These are phyloP conservation scores for Zaprionus bogoriensis DNA, from an alignment of 2,888 invertebrate genomes.

Conservation along the genomic window DNA sequence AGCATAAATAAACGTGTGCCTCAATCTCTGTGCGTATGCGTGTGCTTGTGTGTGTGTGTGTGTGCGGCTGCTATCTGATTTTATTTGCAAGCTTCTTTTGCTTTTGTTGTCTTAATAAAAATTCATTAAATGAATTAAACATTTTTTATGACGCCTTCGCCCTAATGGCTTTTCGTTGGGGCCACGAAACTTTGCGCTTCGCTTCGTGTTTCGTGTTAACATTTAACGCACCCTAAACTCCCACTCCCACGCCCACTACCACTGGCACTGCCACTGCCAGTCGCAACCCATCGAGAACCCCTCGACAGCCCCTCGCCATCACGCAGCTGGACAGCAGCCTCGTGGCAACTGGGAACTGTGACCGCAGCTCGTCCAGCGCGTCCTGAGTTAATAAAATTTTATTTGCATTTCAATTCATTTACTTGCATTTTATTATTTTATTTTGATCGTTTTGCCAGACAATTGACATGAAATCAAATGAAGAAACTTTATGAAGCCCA, in stretches of 20 bases:
- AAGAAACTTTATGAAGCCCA: constrained; percentile 55
- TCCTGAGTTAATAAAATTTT: constrained; percentile 70
- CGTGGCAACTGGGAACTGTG: constrained; percentile 12
- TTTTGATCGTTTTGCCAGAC: constrained; percentile 55
- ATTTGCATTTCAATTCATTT: constrained; percentile 75
- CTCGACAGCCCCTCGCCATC: not conserved
- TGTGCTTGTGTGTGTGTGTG: not conserved
- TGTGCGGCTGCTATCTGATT: constrained; percentile 24
- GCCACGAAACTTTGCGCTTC: constrained; percentile 35
- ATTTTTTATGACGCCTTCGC: constrained; percentile 51
- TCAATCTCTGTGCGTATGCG: not conserved
- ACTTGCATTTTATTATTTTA: constrained; percentile 71
- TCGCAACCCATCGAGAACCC: not conserved
- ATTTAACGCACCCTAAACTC: constrained; percentile 64
- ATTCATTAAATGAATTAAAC: constrained; percentile 54
- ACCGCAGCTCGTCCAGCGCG: constrained; percentile 38
- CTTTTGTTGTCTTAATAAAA: constrained; percentile 41
- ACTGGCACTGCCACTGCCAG: not conserved
- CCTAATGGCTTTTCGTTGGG: constrained; percentile 49
- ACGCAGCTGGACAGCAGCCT: too few species aligned
- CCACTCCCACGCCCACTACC: not conserved
- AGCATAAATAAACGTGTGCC: constrained; percentile 2
- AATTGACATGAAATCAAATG: constrained; percentile 73
- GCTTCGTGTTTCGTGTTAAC: constrained; percentile 65
- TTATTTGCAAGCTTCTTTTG: constrained; percentile 23